A percentile compares a stretch with the other conserved stretches of the same genome.
phyloP scores from a whole-genome alignment of 2,797 vertebrate genomes.

The Myoxocephalus aenaeus region DNA sequence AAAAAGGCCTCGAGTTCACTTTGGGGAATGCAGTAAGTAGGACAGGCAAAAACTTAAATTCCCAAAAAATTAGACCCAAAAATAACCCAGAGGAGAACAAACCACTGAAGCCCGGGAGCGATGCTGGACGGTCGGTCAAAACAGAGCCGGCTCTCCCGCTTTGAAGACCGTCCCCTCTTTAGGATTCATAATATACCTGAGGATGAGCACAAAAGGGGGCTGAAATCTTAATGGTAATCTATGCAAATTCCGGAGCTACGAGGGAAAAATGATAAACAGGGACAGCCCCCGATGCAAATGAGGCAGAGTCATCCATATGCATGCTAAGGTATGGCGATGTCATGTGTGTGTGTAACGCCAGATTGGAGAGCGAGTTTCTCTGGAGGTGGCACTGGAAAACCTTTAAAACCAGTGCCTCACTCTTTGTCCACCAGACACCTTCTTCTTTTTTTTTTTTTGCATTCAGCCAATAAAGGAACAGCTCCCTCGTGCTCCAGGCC shows the following conservation, averaged over 20 bases:
- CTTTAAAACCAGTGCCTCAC: background rate
- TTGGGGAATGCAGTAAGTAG: conserved; percentile 80
- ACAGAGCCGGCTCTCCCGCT: conserved; percentile 25
- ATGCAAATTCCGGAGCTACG: conserved; percentile 52
- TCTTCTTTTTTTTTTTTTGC: background rate
- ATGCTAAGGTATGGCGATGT: conserved; percentile 34
- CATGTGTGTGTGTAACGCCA: background rate
- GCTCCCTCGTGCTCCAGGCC: conserved; percentile 30
- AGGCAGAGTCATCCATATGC: conserved; percentile 52
- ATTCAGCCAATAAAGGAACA: conserved; percentile 15
- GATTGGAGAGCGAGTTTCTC: background rate
- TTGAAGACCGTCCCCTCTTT: conserved; percentile 40
- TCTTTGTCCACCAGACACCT: background rate
- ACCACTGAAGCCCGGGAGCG: conserved; percentile 54
- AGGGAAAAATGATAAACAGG: conserved; percentile 48
- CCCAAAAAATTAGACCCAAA: conserved; percentile 68
- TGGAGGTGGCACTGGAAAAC: background rate
- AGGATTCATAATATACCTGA: conserved; percentile 60
- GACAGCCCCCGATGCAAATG: conserved; percentile 45
- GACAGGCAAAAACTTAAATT: conserved; percentile 78
- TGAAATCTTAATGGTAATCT: conserved; percentile 63
- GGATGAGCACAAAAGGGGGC: conserved; percentile 23
- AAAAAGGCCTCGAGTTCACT: conserved; percentile 79
- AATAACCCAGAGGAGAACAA: conserved; percentile 72
- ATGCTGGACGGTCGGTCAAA: conserved; percentile 59